Conservation (phyloP, 2,797 vertebrate species). For the Pseudopleuronectes americanus region DNA sequence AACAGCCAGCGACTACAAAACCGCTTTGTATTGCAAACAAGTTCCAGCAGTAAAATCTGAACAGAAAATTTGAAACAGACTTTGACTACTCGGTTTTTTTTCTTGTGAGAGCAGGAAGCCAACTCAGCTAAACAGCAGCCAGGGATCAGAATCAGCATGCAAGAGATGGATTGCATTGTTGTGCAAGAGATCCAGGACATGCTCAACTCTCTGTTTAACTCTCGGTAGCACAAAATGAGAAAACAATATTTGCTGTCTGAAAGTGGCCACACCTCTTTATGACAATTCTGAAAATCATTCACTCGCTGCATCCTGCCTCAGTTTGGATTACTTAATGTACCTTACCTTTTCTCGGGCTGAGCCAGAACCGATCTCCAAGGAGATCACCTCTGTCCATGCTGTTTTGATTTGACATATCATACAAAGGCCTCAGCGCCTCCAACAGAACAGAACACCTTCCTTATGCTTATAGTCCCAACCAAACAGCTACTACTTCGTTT, state of each 20-base stretch:
- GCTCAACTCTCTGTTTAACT: constrained; percentile 14
- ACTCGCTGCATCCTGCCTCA: neutral
- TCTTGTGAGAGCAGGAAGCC: constrained; percentile 49
- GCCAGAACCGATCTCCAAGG: constrained; percentile 87
- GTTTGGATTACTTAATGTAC: neutral
- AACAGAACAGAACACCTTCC: constrained; percentile 35
- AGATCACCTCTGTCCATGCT: constrained; percentile 74
- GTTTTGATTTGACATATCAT: constrained; percentile 53
- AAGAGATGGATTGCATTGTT: constrained; percentile 36
- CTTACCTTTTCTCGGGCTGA: constrained; percentile 86
- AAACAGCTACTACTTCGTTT: constrained; percentile 47
- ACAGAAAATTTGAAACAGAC: constrained; percentile 78
- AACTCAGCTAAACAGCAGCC: constrained; percentile 54
- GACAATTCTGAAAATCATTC: constrained; percentile 20
- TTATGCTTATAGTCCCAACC: constrained; percentile 42
- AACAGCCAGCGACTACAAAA: constrained; percentile 59
- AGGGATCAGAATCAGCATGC: constrained; percentile 57
- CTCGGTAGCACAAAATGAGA: neutral
- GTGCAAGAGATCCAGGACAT: constrained; percentile 10
- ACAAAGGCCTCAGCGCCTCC: constrained; percentile 15
- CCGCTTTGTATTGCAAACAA: constrained; percentile 75
- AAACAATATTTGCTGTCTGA: neutral
- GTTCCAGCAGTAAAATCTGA: constrained; percentile 73
- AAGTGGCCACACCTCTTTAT: constrained; percentile 43
- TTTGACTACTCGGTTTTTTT: constrained; percentile 48